Percentiles rank a stretch among this genome's conserved stretches.
Conservation (phyloP, 2,113 vertebrate species). For the Alethe castanea region DNA sequence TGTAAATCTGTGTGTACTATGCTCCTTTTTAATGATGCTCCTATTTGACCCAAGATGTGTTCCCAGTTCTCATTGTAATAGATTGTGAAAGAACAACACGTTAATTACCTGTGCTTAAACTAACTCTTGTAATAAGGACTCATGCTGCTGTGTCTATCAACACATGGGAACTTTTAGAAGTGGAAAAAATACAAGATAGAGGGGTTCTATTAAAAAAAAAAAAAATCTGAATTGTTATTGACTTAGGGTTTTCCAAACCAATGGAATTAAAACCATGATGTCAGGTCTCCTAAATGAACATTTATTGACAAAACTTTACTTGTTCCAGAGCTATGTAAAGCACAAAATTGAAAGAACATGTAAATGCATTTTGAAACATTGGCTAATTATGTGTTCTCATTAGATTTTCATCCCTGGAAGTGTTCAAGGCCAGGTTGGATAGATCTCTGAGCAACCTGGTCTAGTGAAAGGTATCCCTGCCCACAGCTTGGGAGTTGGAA, state of each 20-base stretch:
- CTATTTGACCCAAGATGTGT: not conserved
- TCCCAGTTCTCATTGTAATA: not conserved
- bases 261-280: not conserved
- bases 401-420: not conserved
- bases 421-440: not conserved
- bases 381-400: not conserved
- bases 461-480: not conserved
- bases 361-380: not conserved
- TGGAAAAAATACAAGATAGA: not conserved
- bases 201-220: not conserved
- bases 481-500: accelerated
- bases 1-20: not conserved
- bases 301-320: not conserved
- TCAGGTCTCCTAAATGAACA: not conserved
- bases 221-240: not conserved
- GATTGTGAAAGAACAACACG: not conserved
- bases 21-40: not conserved
- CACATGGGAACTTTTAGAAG: not conserved
- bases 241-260: not conserved
- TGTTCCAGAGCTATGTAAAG: not conserved
- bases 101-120: not conserved
- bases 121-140: not conserved
- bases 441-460: too few relatives aligned
- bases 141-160: not conserved
- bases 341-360: not conserved